Evolutionary conservation across 2,888 invertebrate species (phyloP).

Genomic region (Temnothorax unifasciatus): DNA sequence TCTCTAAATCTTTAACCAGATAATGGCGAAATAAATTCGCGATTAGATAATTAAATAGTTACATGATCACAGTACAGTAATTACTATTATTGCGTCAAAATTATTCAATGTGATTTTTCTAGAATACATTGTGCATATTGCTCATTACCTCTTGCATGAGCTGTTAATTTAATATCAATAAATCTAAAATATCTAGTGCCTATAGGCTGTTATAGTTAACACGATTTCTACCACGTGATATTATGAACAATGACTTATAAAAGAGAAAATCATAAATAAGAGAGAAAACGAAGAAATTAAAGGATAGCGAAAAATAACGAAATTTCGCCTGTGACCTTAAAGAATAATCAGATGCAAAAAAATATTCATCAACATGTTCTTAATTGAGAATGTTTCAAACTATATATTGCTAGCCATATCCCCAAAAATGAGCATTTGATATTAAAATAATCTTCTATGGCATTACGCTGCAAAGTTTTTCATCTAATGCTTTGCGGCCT

Average conservation of each 20-base stretch:
- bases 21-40: background rate
- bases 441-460: constrained; percentile 57
- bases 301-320: constrained; percentile 29
- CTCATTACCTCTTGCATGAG: constrained; percentile 29
- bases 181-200: constrained; percentile 44
- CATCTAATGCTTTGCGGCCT: background rate
- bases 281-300: constrained; percentile 35
- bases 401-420: constrained; percentile 4
- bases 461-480: constrained; percentile 22
- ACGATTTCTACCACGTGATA: background rate
- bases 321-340: constrained; percentile 30
- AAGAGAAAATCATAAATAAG: constrained; percentile 43
- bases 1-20: constrained; percentile 24
- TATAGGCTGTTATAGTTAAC: background rate
- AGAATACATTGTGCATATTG: background rate
- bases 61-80: background rate
- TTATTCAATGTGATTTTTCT: constrained; percentile 28
- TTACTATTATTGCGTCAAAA: background rate
- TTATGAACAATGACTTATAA: background rate
- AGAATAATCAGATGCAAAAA: constrained; percentile 1
- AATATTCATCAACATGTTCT: background rate
- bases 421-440: constrained; percentile 19
- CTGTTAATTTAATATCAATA: constrained; percentile 45
- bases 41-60: constrained; percentile 21
- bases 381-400: constrained; percentile 22